Evolutionary conservation across 2,888 invertebrate species (phyloP).

Genomic region (Hymenopus coronatus): DNA sequence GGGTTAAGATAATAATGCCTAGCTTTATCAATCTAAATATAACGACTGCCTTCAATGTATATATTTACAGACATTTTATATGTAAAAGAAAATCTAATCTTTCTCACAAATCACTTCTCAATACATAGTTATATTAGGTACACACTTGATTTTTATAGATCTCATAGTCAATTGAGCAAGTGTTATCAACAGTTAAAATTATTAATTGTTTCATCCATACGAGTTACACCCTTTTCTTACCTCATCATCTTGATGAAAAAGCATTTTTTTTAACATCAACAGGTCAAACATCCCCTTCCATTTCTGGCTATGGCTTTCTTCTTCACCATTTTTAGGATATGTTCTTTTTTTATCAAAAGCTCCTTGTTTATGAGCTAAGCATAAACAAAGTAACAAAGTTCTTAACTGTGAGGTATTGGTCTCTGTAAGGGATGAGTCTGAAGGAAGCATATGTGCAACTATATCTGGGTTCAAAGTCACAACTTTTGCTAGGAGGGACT

Average conservation of each 20-base stretch:
- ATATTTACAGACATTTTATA: no score
- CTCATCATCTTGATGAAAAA: conserved; percentile 59
- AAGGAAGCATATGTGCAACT: conserved; percentile 32
- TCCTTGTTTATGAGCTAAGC: conserved; percentile 53
- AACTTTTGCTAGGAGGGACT: conserved; percentile 44
- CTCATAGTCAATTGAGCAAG: no score
- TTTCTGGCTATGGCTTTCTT: conserved; percentile 35
- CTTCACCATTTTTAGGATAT: conserved; percentile 32
- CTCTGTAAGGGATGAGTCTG: background rate
- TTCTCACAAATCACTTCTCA: no score
- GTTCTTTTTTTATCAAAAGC: conserved; percentile 34
- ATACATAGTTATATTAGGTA: no score
- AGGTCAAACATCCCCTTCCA: conserved; percentile 59
- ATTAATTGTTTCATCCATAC: no score
- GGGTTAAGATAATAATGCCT: no score
- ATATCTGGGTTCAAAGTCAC: conserved; percentile 44
- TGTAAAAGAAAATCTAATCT: no score
- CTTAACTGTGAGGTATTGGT: conserved; percentile 6
- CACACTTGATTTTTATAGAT: no score
- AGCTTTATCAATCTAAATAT: no score
- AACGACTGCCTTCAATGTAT: no score
- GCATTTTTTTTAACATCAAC: conserved; percentile 53
- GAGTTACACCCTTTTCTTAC: conserved; percentile 48
- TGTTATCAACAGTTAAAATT: no score
- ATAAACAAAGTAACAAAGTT: conserved; percentile 42